phyloP scores from a whole-genome alignment of 2,797 vertebrate species.

The Pangasius macronema region DNA sequence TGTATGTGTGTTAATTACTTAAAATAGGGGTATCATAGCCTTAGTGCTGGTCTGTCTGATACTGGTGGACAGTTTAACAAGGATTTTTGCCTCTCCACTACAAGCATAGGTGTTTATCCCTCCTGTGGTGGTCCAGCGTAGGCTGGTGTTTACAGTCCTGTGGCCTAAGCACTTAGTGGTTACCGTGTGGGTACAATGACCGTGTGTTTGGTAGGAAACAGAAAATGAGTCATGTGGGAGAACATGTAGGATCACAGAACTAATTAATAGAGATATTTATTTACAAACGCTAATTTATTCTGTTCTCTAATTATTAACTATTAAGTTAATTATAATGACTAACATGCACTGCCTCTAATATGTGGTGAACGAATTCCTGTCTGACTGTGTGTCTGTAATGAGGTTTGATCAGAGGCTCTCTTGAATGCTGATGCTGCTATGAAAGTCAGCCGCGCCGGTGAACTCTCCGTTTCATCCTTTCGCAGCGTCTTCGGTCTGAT shows the following conservation, averaged over 20 bases:
- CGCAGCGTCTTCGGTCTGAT: slow-evolving; percentile 13
- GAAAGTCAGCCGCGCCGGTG: slow-evolving; percentile 32
- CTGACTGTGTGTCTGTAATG: slow-evolving; percentile 27
- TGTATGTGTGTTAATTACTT: slow-evolving; percentile 5
- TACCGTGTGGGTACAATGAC: slow-evolving; percentile 25
- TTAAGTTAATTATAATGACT: slow-evolving; percentile 43
- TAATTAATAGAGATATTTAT: slow-evolving; percentile 41
- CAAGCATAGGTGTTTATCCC: slow-evolving; percentile 18
- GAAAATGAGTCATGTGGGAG: slow-evolving; percentile 8
- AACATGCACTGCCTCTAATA: slow-evolving; percentile 51
- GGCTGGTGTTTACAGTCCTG: slow-evolving; percentile 53
- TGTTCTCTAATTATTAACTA: slow-evolving; percentile 24
- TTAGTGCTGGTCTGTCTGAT: slow-evolving; percentile 9
- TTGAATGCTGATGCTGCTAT: slow-evolving; percentile 32
- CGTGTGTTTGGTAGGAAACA: slow-evolving; percentile 7
- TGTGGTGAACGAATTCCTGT: slow-evolving; percentile 34
- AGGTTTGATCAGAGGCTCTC: slow-evolving; percentile 31
- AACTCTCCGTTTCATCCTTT: slow-evolving; percentile 6
- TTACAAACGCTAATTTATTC: slow-evolving; percentile 47
- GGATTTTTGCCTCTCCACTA: slow-evolving; percentile 29
- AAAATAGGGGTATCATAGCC: neutral
- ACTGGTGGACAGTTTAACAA: neutral
- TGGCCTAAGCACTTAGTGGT: slow-evolving; percentile 24
- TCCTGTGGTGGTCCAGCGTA: slow-evolving; percentile 32
- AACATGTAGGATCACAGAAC: slow-evolving; percentile 27